Conservation (phyloP, 2,888 invertebrate genomes). For the Latrodectus hesperus region DNA sequence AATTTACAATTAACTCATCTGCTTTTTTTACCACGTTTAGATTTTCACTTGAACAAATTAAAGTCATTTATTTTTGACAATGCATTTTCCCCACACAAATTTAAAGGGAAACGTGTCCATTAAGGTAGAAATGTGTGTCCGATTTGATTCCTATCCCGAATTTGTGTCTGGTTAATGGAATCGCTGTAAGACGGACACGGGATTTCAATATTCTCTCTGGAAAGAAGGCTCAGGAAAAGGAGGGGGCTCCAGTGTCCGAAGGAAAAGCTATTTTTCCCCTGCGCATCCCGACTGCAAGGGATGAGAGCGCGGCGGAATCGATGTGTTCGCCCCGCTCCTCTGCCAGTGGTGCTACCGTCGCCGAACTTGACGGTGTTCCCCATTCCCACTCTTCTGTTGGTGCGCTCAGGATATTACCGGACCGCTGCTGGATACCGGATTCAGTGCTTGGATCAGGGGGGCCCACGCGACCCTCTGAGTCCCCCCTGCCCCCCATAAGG, state of each 20-base stretch:
- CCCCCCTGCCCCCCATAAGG: slow-evolving; percentile 11
- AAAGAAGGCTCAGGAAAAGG: not conserved
- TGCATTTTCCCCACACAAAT: too few species aligned
- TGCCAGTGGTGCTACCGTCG: slow-evolving; percentile 47
- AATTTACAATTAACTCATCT: too few species aligned
- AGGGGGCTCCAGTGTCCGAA: not conserved
- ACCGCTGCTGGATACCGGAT: slow-evolving; percentile 51
- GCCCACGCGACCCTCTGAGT: slow-evolving; percentile 29
- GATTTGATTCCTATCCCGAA: too few species aligned
- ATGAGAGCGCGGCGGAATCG: slow-evolving; percentile 12
- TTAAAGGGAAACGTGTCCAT: too few species aligned
- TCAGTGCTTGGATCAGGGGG: slow-evolving; percentile 44
- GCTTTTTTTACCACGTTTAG: too few species aligned
- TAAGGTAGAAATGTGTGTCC: too few species aligned
- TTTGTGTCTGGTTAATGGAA: too few species aligned
- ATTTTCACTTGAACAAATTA: too few species aligned
- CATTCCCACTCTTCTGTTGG: not conserved
- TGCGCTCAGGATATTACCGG: slow-evolving; percentile 33
- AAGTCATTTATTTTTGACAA: too few species aligned
- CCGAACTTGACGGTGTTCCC: slow-evolving; percentile 18
- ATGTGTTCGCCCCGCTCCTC: slow-evolving; percentile 17
- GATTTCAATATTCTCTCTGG: not conserved
- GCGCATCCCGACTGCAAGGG: not conserved
- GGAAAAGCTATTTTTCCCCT: not conserved
- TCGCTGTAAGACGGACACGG: not conserved